Conservation (phyloP, 2,888 invertebrate species). For the Globia sparganii region DNA sequence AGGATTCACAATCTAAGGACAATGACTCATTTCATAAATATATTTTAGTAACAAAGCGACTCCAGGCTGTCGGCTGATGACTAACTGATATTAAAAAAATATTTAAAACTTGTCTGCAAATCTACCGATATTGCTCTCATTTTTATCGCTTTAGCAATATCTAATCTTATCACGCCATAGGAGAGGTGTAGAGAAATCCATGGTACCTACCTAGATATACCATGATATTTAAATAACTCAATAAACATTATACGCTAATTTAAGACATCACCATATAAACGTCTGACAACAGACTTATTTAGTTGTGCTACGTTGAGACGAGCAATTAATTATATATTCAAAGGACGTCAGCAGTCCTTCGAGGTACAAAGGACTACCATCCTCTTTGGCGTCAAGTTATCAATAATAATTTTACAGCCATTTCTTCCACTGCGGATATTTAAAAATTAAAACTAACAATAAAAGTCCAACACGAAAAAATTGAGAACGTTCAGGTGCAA, state of each 20-base stretch:
- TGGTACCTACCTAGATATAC: conserved; percentile 12
- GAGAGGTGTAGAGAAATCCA: conserved; percentile 1
- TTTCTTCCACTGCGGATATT: conserved; percentile 4
- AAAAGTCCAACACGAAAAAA: not conserved
- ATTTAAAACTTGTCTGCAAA: not conserved
- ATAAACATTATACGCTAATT: conserved; percentile 16
- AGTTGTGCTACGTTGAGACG: conserved; percentile 27
- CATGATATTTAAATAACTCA: conserved; percentile 30
- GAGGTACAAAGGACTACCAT: conserved; percentile 38
- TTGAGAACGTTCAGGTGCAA: not conserved
- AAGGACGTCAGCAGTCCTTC: conserved; percentile 49
- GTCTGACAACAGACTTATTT: conserved; percentile 30
- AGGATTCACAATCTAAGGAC: conserved; percentile 15
- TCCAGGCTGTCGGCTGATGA: conserved; percentile 6
- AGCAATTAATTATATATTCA: conserved; percentile 62
- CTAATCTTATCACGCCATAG: conserved; percentile 39
- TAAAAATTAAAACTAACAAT: not conserved
- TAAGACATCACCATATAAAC: conserved; percentile 32
- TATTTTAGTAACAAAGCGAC: conserved; percentile 54
- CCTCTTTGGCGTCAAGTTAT: conserved; percentile 27
- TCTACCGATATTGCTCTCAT: conserved; percentile 20
- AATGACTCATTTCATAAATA: conserved; percentile 45
- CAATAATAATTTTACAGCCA: conserved; percentile 8
- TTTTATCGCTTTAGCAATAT: conserved; percentile 30
- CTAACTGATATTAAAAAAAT: conserved; percentile 14